These are phyloP conservation scores for Microplitis mediator DNA, from an alignment of 1,140 invertebrate genomes.

Conservation along the genomic window DNA sequence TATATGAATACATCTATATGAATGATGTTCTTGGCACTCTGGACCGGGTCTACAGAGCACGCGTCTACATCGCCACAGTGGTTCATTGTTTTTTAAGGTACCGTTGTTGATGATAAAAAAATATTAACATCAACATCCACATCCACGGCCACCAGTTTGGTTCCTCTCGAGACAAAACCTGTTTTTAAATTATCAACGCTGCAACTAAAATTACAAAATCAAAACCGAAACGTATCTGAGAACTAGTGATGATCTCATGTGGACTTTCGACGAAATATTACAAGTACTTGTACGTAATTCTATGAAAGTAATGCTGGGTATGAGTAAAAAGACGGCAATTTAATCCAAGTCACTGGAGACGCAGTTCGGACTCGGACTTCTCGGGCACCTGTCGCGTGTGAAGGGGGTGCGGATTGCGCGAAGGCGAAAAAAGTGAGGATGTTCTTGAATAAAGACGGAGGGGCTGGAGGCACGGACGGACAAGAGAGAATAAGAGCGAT, in stretches of 20 bases:
- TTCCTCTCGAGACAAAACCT: too few species aligned
- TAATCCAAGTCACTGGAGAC: not conserved
- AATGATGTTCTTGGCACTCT: too few species aligned
- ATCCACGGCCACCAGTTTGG: too few species aligned
- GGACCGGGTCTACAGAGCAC: not conserved
- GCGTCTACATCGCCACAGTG: not conserved
- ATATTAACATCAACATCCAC: not conserved
- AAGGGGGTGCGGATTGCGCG: conserved; percentile 38
- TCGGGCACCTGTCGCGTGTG: conserved; percentile 49
- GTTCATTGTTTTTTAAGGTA: not conserved
- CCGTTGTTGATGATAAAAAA: not conserved
- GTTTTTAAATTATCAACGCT: too few species aligned
- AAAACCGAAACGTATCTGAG: not conserved
- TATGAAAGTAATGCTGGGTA: not conserved
- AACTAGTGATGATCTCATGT: not conserved
- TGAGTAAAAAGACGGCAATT: not conserved
- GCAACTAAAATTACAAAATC: too few species aligned
- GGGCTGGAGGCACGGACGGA: conserved; percentile 20
- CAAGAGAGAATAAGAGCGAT: conserved; percentile 35
- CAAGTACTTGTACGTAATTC: too few species aligned
- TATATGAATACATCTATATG: too few species aligned
- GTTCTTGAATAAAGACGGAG: conserved; percentile 14
- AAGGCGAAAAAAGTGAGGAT: conserved; percentile 9
- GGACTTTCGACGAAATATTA: too few species aligned
- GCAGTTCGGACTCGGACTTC: not conserved